Evolutionary conservation across 1,140 invertebrate species (phyloP), one percentile per base, ranked within the genome.

Genomic region (Oryctes rhinoceros): DNA sequence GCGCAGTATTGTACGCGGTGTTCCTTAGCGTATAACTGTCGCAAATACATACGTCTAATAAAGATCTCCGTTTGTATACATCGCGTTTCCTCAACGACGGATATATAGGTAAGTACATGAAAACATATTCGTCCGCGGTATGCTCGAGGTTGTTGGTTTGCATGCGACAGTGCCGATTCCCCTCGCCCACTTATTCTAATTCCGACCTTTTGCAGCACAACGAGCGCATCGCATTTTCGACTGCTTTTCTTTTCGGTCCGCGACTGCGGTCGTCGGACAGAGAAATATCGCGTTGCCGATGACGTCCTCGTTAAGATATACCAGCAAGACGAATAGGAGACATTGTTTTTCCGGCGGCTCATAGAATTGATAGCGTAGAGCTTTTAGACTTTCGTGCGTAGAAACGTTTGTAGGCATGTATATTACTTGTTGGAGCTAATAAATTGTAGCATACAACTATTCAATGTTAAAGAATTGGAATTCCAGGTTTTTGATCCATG

Each of bases 71-170:
- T 59, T 59, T 59, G 53, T 59, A 20, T 59, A 59, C 53, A 59
- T 59, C 5, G 53, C 53, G 53, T 59, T 59, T 59, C 53, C 53
- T 59, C 53, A 59, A 59, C 53, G 53, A 59, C 53, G 53, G 53
- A 18, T 59, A 7, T 59, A n/a, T 59, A 18, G 24, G 24, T 30
- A 30, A 30, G 24, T 30, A 30, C 2, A 30, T 30, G 24, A n/a
- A 59, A 59, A 59, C 53, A 15, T 59, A 18, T 59, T n/a, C 53
- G 53, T 59, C n/a, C 53, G 4, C n/a, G 15, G 18, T n/a, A 53
- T 4, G 53, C 53, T 59, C 5, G 9, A 30, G 24, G 0, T 10
- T 44, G 9, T 7, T 44, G 39, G 3, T 44, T 59, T 18, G 53
- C 53, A 59, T 59, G 53, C 53, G 53, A 59, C 53, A 59, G 18